Base-by-base conservation (phyloP, 2,888 invertebrate species). In the Hemaris fuciformis region DNA sequence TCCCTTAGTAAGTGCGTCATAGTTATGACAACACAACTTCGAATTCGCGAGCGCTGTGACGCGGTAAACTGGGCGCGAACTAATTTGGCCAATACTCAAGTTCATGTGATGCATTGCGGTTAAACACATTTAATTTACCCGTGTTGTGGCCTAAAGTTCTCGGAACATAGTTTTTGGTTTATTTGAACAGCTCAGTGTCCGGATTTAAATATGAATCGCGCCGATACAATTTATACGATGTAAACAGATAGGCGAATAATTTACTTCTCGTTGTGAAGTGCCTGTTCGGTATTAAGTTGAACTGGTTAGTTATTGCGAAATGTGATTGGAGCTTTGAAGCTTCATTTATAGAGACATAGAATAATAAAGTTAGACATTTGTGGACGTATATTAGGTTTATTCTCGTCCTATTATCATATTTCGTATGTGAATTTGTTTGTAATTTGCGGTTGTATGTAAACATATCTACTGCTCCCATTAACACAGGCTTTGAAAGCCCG, bases 31-130 rank as follows among this genome's bases (percentile, higher is more conserved):
- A n/a, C n/a, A n/a, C n/a, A n/a, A n/a, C n/a, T n/a, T n/a, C n/a
- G n/a, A n/a, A n/a, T n/a, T n/a, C n/a, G n/a, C n/a, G n/a, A n/a
- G n/a, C n/a, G n/a, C n/a, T n/a, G n/a, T n/a, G n/a, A n/a, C n/a
- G n/a, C n/a, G n/a, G n/a, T n/a, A n/a, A n/a, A n/a, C n/a, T n/a
- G n/a, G n/a, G n/a, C n/a, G n/a, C 38, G 10, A 10, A 3, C 38
- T 0, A n/a, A 38, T 3, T n/a, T n/a, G 3, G 13, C 3, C 3
- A 10, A n/a, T 38, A 10, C 38, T 38, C n/a, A 38, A 38, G 38
- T n/a, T n/a, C 38, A 10, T 59, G 64, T 68, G 70, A 77, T 76
- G 68, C 72, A 81, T 76, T 70, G 71, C 71, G 67, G 69, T 69
- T 73, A 63, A 68, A 66, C 72, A 64, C 73, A 65, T 73, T 74